Base-by-base conservation (phyloP, 2,113 vertebrate species). In the Prunella himalayana region DNA sequence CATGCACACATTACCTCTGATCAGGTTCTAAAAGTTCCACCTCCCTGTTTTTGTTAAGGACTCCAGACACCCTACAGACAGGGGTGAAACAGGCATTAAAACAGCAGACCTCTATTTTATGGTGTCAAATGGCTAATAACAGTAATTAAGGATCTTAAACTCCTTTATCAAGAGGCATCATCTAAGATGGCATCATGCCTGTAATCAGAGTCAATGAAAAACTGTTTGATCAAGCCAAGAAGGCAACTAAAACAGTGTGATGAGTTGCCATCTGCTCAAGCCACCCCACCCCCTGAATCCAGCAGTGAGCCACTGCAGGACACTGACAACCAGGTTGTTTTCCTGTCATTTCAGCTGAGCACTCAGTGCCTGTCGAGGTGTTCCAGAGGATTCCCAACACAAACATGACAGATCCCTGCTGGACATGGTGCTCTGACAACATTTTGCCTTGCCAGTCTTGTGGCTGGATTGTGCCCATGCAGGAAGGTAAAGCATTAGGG, bases 221-320 rank as follows among this genome's bases (percentile, higher is more conserved):
- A 31, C 65, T 71, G 44, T 53, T 81, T 59, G 41, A 51, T 41
- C 27, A 54, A 92, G 88, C 59, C 90, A 86, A 69, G 61, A 61
- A 68, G 51, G 41, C 84, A 83, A 82, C n/a, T 70, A 8, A 59
- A 35, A 30, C 25, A 39, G 35, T 81, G 64, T 8, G 2, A 41
- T 2, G 1, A 30, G 56, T 83, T 68, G 35, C 96, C 91, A 91
- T 94, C 94, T 95, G 95, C 89, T 86, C 49, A 8, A 51, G 76
- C 61, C 69, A 86, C 89, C 71, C 81, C 77, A 13, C 10, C 59
- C 78, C 66, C 76, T 23, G 22, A 4, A 13, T 9, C 18, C 64
- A 75, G 88, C 72, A 22, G 22, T 9, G 35, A 75, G 49, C 82
- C 90, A 47, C 94, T 75, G 44, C 90, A 94, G 81, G 94, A 60